Evolutionary conservation across 2,888 invertebrate species (phyloP).

Genomic region (Coenonympha arcania): DNA sequence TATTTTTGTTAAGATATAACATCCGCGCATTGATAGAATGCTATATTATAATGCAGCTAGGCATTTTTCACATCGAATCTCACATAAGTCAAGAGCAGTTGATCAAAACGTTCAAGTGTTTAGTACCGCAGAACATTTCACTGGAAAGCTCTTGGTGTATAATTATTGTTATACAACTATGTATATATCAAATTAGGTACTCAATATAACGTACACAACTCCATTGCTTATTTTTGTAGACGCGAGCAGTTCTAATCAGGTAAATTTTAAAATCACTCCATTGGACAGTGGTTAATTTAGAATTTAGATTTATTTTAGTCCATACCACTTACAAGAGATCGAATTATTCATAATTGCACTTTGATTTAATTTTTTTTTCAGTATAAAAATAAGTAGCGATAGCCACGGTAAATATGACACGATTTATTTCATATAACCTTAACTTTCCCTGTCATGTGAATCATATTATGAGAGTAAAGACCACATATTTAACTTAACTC

Average conservation of each 20-base stretch:
- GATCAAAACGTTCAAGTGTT: background rate
- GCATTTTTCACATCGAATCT: constrained; percentile 18
- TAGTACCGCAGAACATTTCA: background rate
- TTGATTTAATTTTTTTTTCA: too few relatives aligned
- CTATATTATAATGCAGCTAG: constrained; percentile 16
- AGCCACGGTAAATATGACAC: too few relatives aligned
- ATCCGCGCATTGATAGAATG: constrained; percentile 18
- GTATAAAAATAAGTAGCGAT: too few relatives aligned
- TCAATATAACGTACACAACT: background rate
- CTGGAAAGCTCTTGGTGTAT: background rate
- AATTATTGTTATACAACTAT: background rate
- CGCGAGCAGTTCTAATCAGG: background rate
- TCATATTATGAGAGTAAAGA: too few relatives aligned
- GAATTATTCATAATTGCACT: background rate
- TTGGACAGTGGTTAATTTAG: background rate
- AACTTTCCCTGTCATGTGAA: too few relatives aligned
- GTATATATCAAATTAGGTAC: constrained; percentile 3
- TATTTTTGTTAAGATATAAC: constrained; percentile 31
- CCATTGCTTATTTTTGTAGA: background rate
- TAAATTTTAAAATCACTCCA: background rate
- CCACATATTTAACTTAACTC: too few relatives aligned
- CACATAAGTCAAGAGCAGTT: background rate
- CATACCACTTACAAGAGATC: background rate
- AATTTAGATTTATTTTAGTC: background rate
- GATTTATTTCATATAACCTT: too few relatives aligned